Base-by-base conservation (phyloP, 2,888 invertebrate genomes). In the Atethmia centrago region DNA sequence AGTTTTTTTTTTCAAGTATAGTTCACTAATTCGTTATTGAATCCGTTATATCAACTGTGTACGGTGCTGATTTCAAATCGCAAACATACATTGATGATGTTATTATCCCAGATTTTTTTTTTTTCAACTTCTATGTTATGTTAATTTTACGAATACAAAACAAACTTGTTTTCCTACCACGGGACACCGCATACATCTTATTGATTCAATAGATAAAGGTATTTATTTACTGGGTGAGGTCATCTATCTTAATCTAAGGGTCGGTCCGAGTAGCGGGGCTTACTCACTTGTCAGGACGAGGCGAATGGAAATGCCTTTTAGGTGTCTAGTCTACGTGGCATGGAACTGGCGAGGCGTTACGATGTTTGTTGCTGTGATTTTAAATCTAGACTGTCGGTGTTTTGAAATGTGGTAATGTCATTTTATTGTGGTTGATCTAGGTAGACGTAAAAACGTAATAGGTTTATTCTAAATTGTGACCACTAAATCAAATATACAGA, bases 201-300 rank as follows among this genome's bases (percentile, higher is more conserved):
- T 85, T 77, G 82, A 86, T 85, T 87, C 88, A 85, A 89, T 88
- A 89, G 87, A 88, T 84, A 80, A 79, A 82, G 84, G 92, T 91
- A 94, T 93, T 93, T 93, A 93, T 92, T 93, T 90, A 89, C 87
- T 87, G 58, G 47, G 64, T 71, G 84, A 77, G 88, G 89, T 89
- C 90, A 93, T 94, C 91, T 91, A 92, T 94, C 94, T 94, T 91
- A 92, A 93, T 94, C 88, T 91, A 78, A 77, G 87, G 89, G 85
- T 79, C 82, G 82, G 73, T 55, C 65, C 36, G 64, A 71, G 85
- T 88, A 83, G 84, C 77, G 85, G 80, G 69, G 84, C 77, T 79
- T 85, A 62, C 83, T 82, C 87, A 87, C 82, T 86, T 80, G 87
- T 80, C 85, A 82, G 65, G 61, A 53, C 55, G 66, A 73, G 63